Conservation (phyloP, 2,797 vertebrate species). For the Remorina albescens region DNA sequence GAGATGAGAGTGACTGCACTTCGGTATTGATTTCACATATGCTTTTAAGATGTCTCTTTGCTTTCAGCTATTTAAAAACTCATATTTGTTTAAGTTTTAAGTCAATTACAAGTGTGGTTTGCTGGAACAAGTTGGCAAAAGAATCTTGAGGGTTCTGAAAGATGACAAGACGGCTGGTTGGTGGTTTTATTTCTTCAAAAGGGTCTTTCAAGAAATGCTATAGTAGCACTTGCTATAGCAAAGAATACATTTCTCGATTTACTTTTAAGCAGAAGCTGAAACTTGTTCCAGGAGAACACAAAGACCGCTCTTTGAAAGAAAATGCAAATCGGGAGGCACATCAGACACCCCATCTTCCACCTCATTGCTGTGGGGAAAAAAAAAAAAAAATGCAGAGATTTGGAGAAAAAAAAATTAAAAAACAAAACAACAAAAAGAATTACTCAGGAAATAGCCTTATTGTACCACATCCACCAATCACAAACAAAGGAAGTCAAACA, state of each 20-base stretch:
- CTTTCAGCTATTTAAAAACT: conserved; percentile 41
- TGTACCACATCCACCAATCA: too few species aligned
- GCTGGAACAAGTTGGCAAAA: conserved; percentile 18
- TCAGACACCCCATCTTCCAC: conserved; percentile 56
- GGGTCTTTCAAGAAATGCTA: conserved; percentile 29
- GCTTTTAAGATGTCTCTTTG: conserved; percentile 27
- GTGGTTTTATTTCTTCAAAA: conserved; percentile 40
- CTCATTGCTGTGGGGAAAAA: conserved; percentile 57
- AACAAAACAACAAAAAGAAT: conserved; percentile 6
- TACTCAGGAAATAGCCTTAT: background rate
- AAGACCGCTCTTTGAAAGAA: conserved; percentile 53
- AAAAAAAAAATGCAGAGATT: too few species aligned
- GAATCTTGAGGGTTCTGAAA: conserved; percentile 13
- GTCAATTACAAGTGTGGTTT: conserved; percentile 36
- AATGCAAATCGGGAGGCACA: conserved; percentile 49
- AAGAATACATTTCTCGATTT: conserved; percentile 53
- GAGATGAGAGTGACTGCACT: conserved; percentile 1
- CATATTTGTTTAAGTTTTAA: conserved; percentile 9
- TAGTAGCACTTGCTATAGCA: conserved; percentile 29
- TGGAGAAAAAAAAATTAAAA: conserved; percentile 1
- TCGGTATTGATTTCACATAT: conserved; percentile 27
- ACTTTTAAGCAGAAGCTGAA: conserved; percentile 40
- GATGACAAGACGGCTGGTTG: conserved; percentile 30
- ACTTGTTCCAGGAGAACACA: conserved; percentile 58
- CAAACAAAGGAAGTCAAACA: background rate